A percentile compares a stretch with the other conserved stretches of the same genome.
These are phyloP conservation scores for Sebastes reedi DNA, from an alignment of 2,797 vertebrate genomes.

Conservation along the genomic window DNA sequence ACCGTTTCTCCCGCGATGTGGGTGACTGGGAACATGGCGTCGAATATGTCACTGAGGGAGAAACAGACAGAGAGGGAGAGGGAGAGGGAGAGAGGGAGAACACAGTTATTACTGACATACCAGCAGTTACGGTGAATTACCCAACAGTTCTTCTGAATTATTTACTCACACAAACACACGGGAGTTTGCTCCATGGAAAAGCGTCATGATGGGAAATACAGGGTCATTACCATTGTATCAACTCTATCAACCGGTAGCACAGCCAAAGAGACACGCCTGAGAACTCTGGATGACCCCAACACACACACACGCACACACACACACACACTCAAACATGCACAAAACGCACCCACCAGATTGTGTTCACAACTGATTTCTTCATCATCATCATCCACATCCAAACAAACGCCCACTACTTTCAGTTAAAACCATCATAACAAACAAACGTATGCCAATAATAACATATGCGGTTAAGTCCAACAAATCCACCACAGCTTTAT, in stretches of 20 bases:
- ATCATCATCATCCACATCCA: conserved; percentile 16
- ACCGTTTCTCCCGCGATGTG: conserved; percentile 98
- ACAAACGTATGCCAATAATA: not conserved
- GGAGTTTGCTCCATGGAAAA: not conserved
- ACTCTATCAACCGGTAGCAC: conserved; percentile 30
- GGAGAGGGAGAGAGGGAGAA: not conserved
- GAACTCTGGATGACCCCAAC: conserved; percentile 60
- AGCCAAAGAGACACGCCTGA: conserved; percentile 24
- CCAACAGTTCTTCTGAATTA: not conserved
- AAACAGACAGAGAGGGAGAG: conserved; percentile 32
- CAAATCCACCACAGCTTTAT: not conserved
- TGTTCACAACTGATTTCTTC: conserved; percentile 29
- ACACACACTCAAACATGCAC: not conserved
- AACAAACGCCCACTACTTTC: conserved; percentile 11
- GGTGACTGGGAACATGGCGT: conserved; percentile 97
- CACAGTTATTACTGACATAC: conserved; percentile 26
- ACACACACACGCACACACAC: conserved; percentile 10
- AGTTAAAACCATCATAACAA: conserved; percentile 9
- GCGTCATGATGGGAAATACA: conserved; percentile 21
- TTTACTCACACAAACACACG: not conserved
- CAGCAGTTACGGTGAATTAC: not conserved
- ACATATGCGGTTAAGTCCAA: not conserved
- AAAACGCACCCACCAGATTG: conserved; percentile 24
- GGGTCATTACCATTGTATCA: conserved; percentile 30
- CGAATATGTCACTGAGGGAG: conserved; percentile 93